These are phyloP conservation scores for Carlito syrichta DNA, from an alignment of 2,113 vertebrate species.

Conservation along the genomic window DNA sequence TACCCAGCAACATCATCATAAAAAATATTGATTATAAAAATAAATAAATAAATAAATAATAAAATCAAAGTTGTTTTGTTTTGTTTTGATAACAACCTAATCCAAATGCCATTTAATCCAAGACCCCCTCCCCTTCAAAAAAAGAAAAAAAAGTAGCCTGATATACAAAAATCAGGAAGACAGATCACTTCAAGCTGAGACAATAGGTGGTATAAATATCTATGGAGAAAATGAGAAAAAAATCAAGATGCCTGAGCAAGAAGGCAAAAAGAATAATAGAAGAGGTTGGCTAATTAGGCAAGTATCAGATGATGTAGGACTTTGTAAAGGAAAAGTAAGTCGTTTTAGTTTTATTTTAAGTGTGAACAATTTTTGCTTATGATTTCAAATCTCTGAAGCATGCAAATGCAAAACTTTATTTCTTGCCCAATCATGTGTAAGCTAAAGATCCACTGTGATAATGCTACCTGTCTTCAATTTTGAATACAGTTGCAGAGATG, in stretches of 20 bases:
- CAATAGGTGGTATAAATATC: not conserved
- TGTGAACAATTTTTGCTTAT: not conserved
- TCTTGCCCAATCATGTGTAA: not conserved
- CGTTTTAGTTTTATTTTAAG: not conserved
- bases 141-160: not conserved
- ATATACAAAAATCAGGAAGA: not conserved
- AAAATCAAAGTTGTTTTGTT: not conserved
- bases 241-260: not conserved
- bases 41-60: no score
- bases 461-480: not conserved
- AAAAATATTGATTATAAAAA: no score
- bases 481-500: not conserved
- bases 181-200: not conserved
- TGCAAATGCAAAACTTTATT: not conserved
- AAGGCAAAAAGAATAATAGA: not conserved
- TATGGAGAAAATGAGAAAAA: not conserved
- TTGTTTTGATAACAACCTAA: not conserved
- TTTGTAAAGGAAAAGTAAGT: not conserved
- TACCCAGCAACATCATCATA: no score
- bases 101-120: not conserved
- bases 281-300: not conserved
- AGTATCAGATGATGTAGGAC: not conserved
- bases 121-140: not conserved
- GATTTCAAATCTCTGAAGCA: not conserved
- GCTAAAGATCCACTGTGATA: not conserved